Evolutionary conservation across 2,113 vertebrate species (phyloP).

Genomic region (Pluvialis apricaria): DNA sequence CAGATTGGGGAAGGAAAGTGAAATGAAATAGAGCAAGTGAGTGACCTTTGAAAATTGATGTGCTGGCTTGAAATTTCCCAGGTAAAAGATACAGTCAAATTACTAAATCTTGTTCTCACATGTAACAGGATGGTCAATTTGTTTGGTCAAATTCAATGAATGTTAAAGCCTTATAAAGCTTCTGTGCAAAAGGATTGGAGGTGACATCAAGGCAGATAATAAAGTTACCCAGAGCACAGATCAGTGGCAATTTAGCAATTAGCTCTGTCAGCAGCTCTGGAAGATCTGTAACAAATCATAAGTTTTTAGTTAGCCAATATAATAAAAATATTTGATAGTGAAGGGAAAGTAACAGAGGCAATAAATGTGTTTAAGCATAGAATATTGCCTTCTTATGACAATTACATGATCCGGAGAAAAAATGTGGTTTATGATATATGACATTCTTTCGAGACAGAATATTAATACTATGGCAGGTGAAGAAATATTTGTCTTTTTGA

Average conservation of each 20-base stretch:
- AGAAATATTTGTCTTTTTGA: background rate
- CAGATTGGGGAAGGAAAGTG: background rate
- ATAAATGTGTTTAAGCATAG: constrained; percentile 7
- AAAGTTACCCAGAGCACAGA: background rate
- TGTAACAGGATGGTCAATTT: constrained; percentile 12
- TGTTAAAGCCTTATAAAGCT: constrained; percentile 6
- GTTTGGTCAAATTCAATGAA: constrained; percentile 38
- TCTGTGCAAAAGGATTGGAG: constrained; percentile 4
- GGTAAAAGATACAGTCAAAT: constrained; percentile 31
- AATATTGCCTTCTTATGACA: background rate
- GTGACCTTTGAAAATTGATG: constrained; percentile 28
- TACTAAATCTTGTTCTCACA: background rate
- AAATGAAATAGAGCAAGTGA: background rate
- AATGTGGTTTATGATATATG: background rate
- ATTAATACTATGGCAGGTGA: background rate
- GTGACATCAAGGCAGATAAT: constrained; percentile 4
- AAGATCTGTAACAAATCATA: constrained; percentile 32
- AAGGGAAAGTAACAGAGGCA: background rate
- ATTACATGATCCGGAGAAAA: background rate
- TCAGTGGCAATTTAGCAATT: constrained; percentile 26
- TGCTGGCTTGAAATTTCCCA: constrained; percentile 6
- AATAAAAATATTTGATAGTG: constrained; percentile 11
- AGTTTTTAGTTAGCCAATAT: constrained; percentile 10
- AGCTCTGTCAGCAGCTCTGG: constrained; percentile 36
- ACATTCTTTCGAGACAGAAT: background rate